Conservation (phyloP, 2,797 vertebrate genomes). For the Neosilurus hyrtlii region DNA sequence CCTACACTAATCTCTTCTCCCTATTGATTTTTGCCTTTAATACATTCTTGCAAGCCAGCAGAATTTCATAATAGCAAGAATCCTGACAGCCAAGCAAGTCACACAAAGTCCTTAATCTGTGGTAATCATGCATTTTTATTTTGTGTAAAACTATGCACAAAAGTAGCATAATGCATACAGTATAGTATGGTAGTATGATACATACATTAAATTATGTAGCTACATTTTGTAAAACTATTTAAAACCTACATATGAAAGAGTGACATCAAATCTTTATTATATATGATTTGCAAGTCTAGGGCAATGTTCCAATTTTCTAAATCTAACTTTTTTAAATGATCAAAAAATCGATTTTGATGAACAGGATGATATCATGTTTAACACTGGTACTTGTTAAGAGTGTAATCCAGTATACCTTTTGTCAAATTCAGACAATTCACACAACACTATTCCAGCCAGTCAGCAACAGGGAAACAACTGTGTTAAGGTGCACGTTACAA, state of each 20-base stretch:
- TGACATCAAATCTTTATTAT: background rate
- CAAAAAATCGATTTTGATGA: background rate
- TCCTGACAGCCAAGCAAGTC: conserved; percentile 71
- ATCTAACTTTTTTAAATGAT: background rate
- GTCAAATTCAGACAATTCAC: no score
- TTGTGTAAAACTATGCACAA: background rate
- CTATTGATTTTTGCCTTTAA: conserved; percentile 70
- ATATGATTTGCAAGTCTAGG: background rate
- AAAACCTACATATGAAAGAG: background rate
- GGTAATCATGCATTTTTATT: background rate
- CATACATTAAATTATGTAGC: background rate
- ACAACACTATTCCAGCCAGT: no score
- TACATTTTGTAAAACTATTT: background rate
- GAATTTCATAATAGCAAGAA: conserved; percentile 69
- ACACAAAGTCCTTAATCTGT: conserved; percentile 5
- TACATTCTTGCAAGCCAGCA: conserved; percentile 77
- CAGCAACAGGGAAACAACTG: no score
- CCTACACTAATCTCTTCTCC: conserved; percentile 74
- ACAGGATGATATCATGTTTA: background rate
- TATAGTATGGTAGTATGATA: no score
- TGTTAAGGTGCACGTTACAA: no score
- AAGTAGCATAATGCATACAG: background rate
- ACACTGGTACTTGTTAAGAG: background rate
- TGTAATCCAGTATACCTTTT: no score
- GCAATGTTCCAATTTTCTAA: background rate